These are phyloP conservation scores for Cerceris ruficornis DNA, from an alignment of 2,888 invertebrate genomes.

Conservation along the genomic window DNA sequence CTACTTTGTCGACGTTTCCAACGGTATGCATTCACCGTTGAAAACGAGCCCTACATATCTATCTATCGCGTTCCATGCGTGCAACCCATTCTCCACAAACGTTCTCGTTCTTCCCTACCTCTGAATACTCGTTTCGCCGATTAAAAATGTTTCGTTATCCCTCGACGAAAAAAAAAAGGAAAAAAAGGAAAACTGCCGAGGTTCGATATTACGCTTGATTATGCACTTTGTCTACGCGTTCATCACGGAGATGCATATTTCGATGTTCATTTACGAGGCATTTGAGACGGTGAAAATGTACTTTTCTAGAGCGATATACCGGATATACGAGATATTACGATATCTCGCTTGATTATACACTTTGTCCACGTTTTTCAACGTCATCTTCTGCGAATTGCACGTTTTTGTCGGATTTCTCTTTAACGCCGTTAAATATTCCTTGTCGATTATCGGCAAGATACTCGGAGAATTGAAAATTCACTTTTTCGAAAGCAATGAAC, in stretches of 20 bases:
- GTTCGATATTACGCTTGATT: conserved; percentile 6
- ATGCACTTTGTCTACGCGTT: conserved; percentile 4
- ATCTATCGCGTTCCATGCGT: conserved; percentile 10
- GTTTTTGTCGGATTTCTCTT: not conserved
- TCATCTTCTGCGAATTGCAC: not conserved
- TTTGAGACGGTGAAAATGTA: not conserved
- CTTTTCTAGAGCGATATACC: not conserved
- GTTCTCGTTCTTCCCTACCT: not conserved
- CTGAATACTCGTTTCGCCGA: not conserved
- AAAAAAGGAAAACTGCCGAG: not conserved
- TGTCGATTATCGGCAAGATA: not conserved
- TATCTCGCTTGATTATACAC: not conserved
- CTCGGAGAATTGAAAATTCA: not conserved
- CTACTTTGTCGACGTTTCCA: conserved; percentile 43
- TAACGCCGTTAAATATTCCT: not conserved
- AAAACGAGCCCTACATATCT: conserved; percentile 9
- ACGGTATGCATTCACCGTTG: conserved; percentile 33
- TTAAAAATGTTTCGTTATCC: conserved; percentile 3
- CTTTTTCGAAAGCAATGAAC: not conserved
- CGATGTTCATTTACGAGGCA: not conserved
- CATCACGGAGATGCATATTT: not conserved
- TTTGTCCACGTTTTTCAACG: not conserved
- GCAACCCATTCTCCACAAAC: not conserved
- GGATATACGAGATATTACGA: not conserved
- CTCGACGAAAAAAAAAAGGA: not conserved